phyloP scores from a whole-genome alignment of 2,888 invertebrate species.

The Tenthredo notha region DNA sequence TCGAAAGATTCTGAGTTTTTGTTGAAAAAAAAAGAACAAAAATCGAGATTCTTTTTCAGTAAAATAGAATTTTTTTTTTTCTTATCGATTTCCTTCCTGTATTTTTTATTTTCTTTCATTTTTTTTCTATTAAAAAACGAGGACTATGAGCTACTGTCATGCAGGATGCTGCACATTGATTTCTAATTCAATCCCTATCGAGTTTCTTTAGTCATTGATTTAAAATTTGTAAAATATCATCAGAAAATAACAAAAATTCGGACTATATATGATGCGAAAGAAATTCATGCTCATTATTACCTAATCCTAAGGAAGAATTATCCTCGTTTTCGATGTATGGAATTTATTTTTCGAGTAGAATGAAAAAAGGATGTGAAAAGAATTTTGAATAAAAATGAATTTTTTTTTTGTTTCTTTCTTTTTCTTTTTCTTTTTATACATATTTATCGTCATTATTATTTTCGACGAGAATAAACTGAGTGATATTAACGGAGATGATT shows the following conservation, averaged over 20 bases:
- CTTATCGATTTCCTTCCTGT: neutral
- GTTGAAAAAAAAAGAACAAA: too few species aligned
- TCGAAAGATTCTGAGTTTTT: neutral
- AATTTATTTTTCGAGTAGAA: neutral
- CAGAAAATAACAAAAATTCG: too few species aligned
- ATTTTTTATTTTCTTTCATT: neutral
- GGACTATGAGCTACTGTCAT: neutral
- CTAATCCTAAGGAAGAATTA: neutral
- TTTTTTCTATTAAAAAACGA: neutral
- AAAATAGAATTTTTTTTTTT: neutral
- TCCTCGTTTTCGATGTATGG: neutral
- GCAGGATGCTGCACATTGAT: neutral
- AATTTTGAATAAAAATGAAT: too few species aligned
- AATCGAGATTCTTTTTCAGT: neutral
- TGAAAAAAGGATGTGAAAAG: too few species aligned
- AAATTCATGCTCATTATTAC: too few species aligned
- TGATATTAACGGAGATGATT: neutral
- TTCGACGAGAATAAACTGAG: neutral
- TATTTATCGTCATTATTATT: neutral
- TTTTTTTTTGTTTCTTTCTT: too few species aligned
- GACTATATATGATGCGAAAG: too few species aligned
- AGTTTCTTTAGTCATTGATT: neutral
- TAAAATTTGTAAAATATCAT: too few species aligned
- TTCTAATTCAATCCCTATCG: neutral
- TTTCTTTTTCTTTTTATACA: neutral